Percentiles rank a stretch among this genome's conserved stretches.
These are phyloP conservation scores for Aphis craccivora DNA, from an alignment of 1,140 invertebrate species.

Conservation along the genomic window DNA sequence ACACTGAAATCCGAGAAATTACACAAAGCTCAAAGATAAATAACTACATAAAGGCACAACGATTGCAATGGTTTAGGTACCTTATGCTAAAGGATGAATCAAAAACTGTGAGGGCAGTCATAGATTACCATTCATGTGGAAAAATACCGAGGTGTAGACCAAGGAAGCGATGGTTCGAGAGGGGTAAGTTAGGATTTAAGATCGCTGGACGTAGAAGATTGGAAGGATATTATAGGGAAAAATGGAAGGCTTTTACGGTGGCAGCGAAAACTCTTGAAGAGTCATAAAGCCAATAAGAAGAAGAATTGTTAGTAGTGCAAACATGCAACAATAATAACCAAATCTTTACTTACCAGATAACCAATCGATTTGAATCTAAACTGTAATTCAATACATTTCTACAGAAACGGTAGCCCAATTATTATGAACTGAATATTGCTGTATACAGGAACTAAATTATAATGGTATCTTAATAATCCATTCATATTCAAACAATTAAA, in stretches of 20 bases:
- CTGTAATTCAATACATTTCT: too few relatives aligned
- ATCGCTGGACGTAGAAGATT: neutral
- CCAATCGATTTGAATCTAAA: too few relatives aligned
- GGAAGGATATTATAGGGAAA: neutral
- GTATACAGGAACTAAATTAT: too few relatives aligned
- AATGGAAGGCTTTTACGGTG: neutral
- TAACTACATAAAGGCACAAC: neutral
- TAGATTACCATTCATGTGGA: neutral
- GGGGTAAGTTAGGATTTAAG: neutral
- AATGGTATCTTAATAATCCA: too few relatives aligned
- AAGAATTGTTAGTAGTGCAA: too few relatives aligned
- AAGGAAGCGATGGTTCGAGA: neutral
- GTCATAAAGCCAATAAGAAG: too few relatives aligned
- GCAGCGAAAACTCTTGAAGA: too few relatives aligned
- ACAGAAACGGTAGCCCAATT: too few relatives aligned
- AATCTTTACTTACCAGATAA: too few relatives aligned
- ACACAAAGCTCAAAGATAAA: slow-evolving; percentile 11
- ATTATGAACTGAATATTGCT: too few relatives aligned
- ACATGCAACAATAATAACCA: too few relatives aligned
- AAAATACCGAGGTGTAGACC: slow-evolving; percentile 29
- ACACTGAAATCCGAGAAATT: neutral
- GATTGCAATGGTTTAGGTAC: neutral
- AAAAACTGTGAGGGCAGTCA: neutral
- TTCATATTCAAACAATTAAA: neutral
- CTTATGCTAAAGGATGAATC: neutral